Evolutionary conservation across 2,113 vertebrate species (phyloP).

Genomic region (Marmota monax): DNA sequence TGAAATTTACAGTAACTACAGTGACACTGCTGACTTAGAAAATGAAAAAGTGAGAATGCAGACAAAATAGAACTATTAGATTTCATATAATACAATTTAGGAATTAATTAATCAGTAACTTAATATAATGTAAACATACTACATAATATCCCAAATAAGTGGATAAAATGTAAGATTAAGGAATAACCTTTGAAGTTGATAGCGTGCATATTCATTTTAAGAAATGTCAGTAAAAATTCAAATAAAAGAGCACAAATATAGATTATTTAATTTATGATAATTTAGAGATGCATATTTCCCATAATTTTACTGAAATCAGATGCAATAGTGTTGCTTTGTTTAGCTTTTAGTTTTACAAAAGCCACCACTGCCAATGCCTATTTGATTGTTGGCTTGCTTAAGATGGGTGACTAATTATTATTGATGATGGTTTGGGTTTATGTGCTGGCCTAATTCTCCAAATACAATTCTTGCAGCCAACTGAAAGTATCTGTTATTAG

Average conservation of each 20-base stretch:
- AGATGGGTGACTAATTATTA: not conserved
- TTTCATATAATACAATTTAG: not conserved
- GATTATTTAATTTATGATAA: not conserved
- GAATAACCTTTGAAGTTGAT: not conserved
- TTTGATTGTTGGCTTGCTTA: not conserved
- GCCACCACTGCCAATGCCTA: not conserved
- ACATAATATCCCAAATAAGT: not conserved
- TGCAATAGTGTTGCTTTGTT: not conserved
- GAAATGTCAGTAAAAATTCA: constrained; percentile 10
- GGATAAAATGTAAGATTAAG: constrained; percentile 18
- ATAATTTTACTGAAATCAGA: not conserved
- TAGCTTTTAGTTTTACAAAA: constrained; percentile 8
- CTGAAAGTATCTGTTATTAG: constrained; percentile 1
- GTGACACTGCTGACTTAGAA: not conserved
- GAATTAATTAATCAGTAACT: not conserved
- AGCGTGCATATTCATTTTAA: not conserved
- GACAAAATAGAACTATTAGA: not conserved
- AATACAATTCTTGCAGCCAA: constrained; percentile 2
- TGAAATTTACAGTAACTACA: constrained; percentile 24
- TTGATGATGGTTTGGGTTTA: constrained; percentile 25
- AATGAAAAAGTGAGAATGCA: not conserved
- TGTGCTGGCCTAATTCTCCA: not conserved
- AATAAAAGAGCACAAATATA: not conserved
- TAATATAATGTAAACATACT: not conserved
- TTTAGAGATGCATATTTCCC: not conserved